Evolutionary conservation across 2,113 vertebrate species (phyloP), one percentile per base, ranked within the genome.

Genomic region (Cnemophilus loriae): DNA sequence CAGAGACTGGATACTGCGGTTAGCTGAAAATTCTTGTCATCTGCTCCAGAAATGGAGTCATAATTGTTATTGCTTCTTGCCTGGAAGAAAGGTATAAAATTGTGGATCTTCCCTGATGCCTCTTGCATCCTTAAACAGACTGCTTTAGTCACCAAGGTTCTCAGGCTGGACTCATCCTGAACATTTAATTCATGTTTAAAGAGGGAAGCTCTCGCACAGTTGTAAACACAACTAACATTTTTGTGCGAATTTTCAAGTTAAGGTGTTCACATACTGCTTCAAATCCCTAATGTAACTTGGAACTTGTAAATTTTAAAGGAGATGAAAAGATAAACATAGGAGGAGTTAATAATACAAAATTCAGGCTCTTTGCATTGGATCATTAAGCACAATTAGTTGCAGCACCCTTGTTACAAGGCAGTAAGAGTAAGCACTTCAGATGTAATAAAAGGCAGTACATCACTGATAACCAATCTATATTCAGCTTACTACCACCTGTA

Each of bases 401-500:
- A 97, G 57, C 63, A 84, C 15, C 75, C 81, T 90, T 91, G 13
- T 90, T 95, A 92, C 27, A 88, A 61, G 67, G 33, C 53, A 95
- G 14, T 80, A 97, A 79, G 81, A 96, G 91, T 84, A 82, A 95
- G 46, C 69, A 70, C 59, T 95, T 67, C 55, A 88, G 57, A 90
- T 84, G 49, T 39, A 92, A 91, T 63, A 95, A 88, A 94, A 96
- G 75, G 93, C 52, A 85, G 52, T 83, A 65, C 79, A 63, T 71
- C 3, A 8, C 41, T 95, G 96, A 94, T 70, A 97, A 84, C 83
- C 86, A 88, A 87, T 97, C 93, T 96, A 96, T 94, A 97, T 94
- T 95, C 97, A 96, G 52, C 78, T 91, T 96, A 76, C 92, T 85
- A 94, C 78, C 71, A 98, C 95, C 96, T 97, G 77, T 97, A 97